A percentile compares a stretch with the other conserved stretches of the same genome.
Evolutionary conservation across 1,140 invertebrate genomes (phyloP).

Genomic region (Bilobella aurantiaca): DNA sequence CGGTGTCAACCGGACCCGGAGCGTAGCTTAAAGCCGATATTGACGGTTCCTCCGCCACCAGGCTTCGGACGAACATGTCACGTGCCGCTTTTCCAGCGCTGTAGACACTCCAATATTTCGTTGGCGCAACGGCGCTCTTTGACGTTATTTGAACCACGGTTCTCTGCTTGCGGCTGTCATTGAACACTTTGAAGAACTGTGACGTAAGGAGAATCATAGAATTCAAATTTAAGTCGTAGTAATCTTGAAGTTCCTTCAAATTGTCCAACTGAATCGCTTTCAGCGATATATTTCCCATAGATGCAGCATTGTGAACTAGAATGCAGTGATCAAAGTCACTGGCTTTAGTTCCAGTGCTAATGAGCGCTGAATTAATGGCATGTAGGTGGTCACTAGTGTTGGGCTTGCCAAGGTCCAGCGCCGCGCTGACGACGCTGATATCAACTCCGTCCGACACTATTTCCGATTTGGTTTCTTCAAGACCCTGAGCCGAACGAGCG

Average conservation of each 20-base stretch:
- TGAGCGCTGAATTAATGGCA: conserved; percentile 29
- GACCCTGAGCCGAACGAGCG: conserved; percentile 54
- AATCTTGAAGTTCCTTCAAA: conserved; percentile 50
- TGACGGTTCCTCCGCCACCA: conserved; percentile 67
- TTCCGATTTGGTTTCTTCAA: conserved; percentile 51
- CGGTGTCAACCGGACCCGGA: conserved; percentile 83
- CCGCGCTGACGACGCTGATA: conserved; percentile 29
- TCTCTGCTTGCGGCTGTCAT: conserved; percentile 41
- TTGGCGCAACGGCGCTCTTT: conserved; percentile 62
- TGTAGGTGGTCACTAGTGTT: conserved; percentile 37
- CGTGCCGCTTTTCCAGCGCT: conserved; percentile 79
- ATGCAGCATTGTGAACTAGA: conserved; percentile 82
- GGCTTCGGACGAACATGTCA: conserved; percentile 77
- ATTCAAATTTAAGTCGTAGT: conserved; percentile 70
- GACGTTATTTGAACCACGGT: conserved; percentile 81
- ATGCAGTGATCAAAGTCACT: conserved; percentile 55
- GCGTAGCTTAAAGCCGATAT: conserved; percentile 79
- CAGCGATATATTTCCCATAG: conserved; percentile 55
- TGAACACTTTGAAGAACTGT: conserved; percentile 55
- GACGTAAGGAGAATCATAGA: conserved; percentile 65
- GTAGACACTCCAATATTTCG: conserved; percentile 47
- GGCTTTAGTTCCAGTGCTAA: conserved; percentile 36
- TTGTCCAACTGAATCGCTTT: conserved; percentile 50
- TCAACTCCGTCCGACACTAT: conserved; percentile 45
- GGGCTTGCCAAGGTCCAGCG: conserved; percentile 39